Conservation (phyloP, 2,113 vertebrate genomes). For the pig (Sus scrofa) region DNA sequence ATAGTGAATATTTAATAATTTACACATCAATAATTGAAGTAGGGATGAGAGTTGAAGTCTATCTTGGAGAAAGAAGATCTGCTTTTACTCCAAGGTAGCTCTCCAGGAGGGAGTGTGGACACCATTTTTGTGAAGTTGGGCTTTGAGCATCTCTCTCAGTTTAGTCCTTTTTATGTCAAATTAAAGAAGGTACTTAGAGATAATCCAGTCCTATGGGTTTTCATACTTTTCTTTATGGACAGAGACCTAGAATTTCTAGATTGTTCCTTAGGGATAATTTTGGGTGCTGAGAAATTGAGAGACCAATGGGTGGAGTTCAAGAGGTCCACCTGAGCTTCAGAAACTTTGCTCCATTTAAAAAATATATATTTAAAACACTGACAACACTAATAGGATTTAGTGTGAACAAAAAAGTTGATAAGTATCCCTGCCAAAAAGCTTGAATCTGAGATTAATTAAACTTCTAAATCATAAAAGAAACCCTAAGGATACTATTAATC, state of each 20-base stretch:
- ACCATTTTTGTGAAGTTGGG: background rate
- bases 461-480: constrained; percentile 23
- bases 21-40: background rate
- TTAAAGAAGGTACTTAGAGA: background rate
- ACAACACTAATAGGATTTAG: background rate
- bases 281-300: background rate
- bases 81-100: background rate
- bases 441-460: constrained; percentile 15
- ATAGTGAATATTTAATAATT: background rate
- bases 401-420: background rate
- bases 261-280: background rate
- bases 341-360: background rate
- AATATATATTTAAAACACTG: background rate
- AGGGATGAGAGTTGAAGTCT: background rate
- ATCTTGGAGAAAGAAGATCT: background rate
- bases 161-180: background rate
- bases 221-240: background rate
- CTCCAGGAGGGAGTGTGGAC: background rate
- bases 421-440: background rate
- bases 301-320: background rate
- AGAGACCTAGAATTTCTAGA: background rate
- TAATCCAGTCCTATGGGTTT: background rate
- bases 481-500: background rate
- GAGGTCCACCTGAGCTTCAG: background rate
- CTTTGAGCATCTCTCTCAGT: background rate